phyloP scores from a whole-genome alignment of 2,113 vertebrate species.

The Antechinus stuartii region DNA sequence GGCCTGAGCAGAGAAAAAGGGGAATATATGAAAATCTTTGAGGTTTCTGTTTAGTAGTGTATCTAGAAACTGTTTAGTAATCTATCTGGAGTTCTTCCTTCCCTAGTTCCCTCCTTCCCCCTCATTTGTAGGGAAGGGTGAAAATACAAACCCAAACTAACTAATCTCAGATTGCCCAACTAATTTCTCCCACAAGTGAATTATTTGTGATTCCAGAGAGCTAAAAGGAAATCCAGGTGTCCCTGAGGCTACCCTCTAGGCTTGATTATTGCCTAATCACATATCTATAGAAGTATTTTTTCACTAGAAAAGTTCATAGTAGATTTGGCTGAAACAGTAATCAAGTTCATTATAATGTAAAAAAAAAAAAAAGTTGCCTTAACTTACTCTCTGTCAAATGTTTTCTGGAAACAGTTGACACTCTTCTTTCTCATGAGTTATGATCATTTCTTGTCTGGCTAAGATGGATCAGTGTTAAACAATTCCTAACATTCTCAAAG shows the following conservation, averaged over 20 bases:
- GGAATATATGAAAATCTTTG: background rate
- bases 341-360: slow-evolving; percentile 39
- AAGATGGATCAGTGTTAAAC: slow-evolving; percentile 35
- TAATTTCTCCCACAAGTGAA: background rate
- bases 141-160: background rate
- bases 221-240: background rate
- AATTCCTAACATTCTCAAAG: slow-evolving; percentile 24
- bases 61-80: background rate
- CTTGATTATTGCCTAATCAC: background rate
- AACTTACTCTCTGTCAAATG: slow-evolving; percentile 25
- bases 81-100: background rate
- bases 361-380: background rate
- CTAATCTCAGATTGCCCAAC: background rate
- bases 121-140: background rate
- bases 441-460: slow-evolving; percentile 11
- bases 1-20: background rate
- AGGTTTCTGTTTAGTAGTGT: background rate
- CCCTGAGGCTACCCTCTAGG: background rate
- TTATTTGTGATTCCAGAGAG: background rate
- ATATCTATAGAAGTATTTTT: background rate
- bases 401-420: slow-evolving; percentile 29
- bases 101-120: background rate
- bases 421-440: slow-evolving; percentile 34
- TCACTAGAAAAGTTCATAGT: background rate
- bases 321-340: background rate